Evolutionary conservation across 2,888 invertebrate genomes (phyloP), one percentile per base, ranked within the genome.

Genomic region (Fabriciana adippe): DNA sequence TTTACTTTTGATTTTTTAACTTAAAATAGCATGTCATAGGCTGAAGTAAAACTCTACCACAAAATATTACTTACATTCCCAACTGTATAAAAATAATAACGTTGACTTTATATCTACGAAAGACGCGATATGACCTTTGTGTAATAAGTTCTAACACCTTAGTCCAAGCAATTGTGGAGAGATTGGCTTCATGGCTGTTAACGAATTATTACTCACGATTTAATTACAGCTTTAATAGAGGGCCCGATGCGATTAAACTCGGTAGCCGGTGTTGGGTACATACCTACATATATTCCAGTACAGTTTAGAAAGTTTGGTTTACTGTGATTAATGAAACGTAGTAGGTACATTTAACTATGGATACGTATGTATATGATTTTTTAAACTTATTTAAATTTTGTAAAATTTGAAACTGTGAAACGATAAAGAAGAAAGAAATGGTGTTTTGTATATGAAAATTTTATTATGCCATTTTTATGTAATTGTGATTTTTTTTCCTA

Each of bases 141-240:
- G 18, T 56, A 2, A 18, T 21, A 3, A 50, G 35, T 55, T 6
- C 50, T 6, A 59, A 66, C 53, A 55, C 54, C 31, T 54, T 11
- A 41, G 11, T 59, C 57, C 50, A 66, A 55, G 31, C 48, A 57
- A 55, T 60, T 53, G 60, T 66, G 55, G 35, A 57, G 64, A 55
- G 26, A 62, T 66, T 57, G 50, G 54, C 67, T 80, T 82, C 83
- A 84, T 83, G 86, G 84, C 83, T 80, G 80, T 86, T 87, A 85
- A 83, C 80, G 80, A 86, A 86, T 87, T 84, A 84, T 83, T 84
- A 81, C 81, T 79, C 83, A 84, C 86, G 80, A 85, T 88, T 89
- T 89, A 87, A 89, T 89, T 89, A 84, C 84, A 69, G 77, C 77
- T 83, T 84, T 86, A 81, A 82, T 84, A 78, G 76, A 71, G 75